Base-by-base conservation (phyloP, 2,797 vertebrate species). In the Pogonophryne albipinna region DNA sequence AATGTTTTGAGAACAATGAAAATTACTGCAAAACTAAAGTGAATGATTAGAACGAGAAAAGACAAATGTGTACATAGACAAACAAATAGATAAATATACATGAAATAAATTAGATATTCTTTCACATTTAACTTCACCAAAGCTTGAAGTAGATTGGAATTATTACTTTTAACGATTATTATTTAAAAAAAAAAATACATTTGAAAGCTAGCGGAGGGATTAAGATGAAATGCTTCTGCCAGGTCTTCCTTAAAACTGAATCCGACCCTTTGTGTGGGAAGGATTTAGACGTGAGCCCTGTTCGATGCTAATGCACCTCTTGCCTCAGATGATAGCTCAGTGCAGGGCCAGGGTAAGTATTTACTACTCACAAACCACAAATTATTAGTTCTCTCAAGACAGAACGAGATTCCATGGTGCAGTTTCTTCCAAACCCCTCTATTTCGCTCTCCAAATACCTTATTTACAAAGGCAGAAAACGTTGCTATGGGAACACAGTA, bases 401-500 rank as follows among this genome's bases (percentile, higher is more conserved):
- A 66, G 69, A 87, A 86, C 68, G 75, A 88, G 77, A 90, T 75
- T 76, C 80, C 60, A 59, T 69, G 62, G 85, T 78, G 79, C 77
- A 87, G 89, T 84, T 90, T 89, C 77, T 83, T 79, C 78, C 77
- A 74, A 91, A 82, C 79, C 79, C 87, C 79, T 82, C 81, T 85
- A 60, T 79, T 80, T 74, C 70, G 17, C 77, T 85, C 76, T 89
- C 71, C 81, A 83, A 38, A 77, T 94, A 92, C 87, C 91, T 92
- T 94, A 94, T 94, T 95, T 94, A 93, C 94, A 93, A 94, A 93
- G 91, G 92, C 92, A 94, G 93, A 94, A 90, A 91, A 87, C 6
- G 94, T 95, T 94, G 89, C 94, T 92, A 95, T 95, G 93, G 95
- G 85, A 95, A 95, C 95, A 91, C 84, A 90, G 86, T 92, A 93